A percentile compares a stretch with the other conserved stretches of the same genome.
Evolutionary conservation across 2,797 vertebrate genomes (phyloP).

Genomic region (Syngnathus acus): DNA sequence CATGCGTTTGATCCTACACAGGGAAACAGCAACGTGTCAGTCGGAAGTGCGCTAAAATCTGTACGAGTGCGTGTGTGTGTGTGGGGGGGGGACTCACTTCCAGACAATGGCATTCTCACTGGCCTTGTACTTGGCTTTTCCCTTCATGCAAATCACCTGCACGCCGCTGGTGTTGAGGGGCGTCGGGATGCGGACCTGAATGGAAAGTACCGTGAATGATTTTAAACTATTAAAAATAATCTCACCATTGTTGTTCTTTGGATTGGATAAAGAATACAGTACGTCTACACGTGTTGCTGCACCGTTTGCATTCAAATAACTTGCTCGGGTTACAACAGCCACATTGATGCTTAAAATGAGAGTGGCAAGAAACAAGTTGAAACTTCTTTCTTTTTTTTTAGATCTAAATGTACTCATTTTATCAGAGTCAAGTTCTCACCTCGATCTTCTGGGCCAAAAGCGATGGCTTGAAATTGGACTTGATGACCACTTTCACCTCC

Average conservation of each 20-base stretch:
- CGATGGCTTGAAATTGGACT: conserved; percentile 98
- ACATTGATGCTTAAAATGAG: too few species aligned
- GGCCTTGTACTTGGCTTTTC: conserved; percentile 99
- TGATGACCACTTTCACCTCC: conserved; percentile 98
- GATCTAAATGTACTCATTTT: too few species aligned
- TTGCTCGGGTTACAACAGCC: too few species aligned
- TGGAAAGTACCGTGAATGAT: not conserved
- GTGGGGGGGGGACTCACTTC: conserved; percentile 84
- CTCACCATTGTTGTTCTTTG: too few species aligned
- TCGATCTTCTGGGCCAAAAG: conserved; percentile 98
- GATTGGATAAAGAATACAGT: too few species aligned
- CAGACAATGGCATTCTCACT: conserved; percentile 99
- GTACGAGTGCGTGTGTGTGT: not conserved
- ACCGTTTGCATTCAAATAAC: too few species aligned
- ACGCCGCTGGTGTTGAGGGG: conserved; percentile 97
- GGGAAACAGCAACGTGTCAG: not conserved
- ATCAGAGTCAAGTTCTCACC: conserved; percentile 59
- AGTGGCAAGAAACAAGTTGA: too few species aligned
- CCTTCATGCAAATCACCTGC: conserved; percentile 99
- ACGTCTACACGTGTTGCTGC: too few species aligned
- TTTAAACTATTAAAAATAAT: too few species aligned
- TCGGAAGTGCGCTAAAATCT: too few species aligned
- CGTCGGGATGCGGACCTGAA: conserved; percentile 92
- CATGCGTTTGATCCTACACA: conserved; percentile 93
- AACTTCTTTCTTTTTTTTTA: too few species aligned